Percentiles rank a stretch among this genome's conserved stretches.
These are phyloP conservation scores for Acholoe squamosa DNA, from an alignment of 2,888 invertebrate species.

Conservation along the genomic window DNA sequence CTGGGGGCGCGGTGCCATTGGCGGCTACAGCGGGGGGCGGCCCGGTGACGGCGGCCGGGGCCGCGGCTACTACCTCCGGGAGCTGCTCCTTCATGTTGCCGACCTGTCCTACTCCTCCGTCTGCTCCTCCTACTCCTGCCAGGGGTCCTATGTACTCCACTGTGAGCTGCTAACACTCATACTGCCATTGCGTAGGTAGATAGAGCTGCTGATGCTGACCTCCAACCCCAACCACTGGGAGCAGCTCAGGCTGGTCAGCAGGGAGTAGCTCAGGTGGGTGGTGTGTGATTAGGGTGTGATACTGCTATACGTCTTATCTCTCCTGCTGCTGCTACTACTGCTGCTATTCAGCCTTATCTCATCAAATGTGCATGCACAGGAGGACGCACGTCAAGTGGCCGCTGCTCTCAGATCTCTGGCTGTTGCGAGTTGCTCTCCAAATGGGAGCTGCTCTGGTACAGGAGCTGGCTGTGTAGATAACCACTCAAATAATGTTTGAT, in stretches of 20 bases:
- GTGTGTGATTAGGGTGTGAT: background rate
- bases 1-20: background rate
- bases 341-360: background rate
- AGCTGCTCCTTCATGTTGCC: constrained; percentile 4
- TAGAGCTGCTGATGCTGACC: no score
- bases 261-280: background rate
- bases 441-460: no score
- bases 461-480: no score
- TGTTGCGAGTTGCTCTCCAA: no score
- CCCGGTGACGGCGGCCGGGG: background rate
- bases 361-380: background rate
- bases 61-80: background rate
- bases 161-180: no score
- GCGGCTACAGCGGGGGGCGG: background rate
- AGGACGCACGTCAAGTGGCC: background rate
- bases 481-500: no score
- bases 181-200: no score
- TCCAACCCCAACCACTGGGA: background rate
- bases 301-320: background rate
- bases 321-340: background rate
- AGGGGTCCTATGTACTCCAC: constrained; percentile 3
- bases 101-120: background rate
- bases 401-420: no score
- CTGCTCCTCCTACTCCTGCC: background rate
- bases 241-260: background rate